Conservation (phyloP, 2,113 vertebrate species). For the Ivindomyrus marchei region DNA sequence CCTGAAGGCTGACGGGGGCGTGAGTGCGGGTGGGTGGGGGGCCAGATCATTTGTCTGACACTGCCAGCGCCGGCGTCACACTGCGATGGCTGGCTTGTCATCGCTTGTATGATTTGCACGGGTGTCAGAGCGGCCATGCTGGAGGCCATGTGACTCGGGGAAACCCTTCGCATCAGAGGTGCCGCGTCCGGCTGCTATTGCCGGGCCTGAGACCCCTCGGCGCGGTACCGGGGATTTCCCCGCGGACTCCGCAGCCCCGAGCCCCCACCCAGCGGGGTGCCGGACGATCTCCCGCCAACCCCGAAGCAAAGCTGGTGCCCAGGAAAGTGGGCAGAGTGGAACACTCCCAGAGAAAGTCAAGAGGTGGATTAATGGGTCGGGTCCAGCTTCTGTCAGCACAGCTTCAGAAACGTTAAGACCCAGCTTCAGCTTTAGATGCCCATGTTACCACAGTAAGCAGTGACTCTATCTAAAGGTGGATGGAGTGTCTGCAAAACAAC, state of each 20-base stretch:
- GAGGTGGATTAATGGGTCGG: neutral
- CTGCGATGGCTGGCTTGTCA: conserved; percentile 48
- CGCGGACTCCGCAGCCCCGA: neutral
- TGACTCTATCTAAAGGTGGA: neutral
- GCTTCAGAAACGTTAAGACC: neutral
- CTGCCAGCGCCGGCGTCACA: conserved; percentile 48
- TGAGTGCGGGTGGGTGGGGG: conserved; percentile 23
- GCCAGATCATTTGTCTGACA: conserved; percentile 61
- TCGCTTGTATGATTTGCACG: conserved; percentile 62
- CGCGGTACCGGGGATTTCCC: neutral
- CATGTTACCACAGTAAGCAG: neutral
- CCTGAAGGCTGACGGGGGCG: conserved; percentile 27
- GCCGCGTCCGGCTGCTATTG: neutral
- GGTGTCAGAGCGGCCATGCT: conserved; percentile 46
- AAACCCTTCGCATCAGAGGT: conserved; percentile 21
- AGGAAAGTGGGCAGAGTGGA: neutral
- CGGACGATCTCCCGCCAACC: neutral
- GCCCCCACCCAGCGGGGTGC: neutral
- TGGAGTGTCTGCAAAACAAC: neutral
- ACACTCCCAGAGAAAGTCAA: neutral
- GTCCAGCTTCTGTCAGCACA: neutral
- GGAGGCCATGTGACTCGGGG: conserved; percentile 15
- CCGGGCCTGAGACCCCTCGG: neutral
- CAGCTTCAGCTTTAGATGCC: neutral
- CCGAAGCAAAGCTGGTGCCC: neutral